These are phyloP conservation scores for Callinectes sapidus DNA, from an alignment of 2,888 invertebrate genomes.

Conservation along the genomic window DNA sequence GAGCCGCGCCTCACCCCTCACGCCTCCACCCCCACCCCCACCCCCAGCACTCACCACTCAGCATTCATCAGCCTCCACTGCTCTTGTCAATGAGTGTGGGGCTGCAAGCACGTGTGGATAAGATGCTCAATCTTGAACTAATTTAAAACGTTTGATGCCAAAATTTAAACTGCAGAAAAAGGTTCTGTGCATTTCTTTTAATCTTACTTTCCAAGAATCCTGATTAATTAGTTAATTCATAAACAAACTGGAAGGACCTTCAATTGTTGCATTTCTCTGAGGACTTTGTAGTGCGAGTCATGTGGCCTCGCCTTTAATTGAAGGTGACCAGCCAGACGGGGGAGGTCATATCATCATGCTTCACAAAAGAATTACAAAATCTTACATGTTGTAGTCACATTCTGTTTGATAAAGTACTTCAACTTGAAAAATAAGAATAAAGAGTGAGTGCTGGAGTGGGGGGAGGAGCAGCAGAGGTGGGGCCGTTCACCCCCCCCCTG, in stretches of 20 bases:
- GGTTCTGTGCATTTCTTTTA: not conserved
- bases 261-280: not conserved
- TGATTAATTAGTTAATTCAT: not conserved
- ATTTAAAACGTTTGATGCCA: not conserved
- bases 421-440: not conserved
- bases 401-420: not conserved
- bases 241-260: not conserved
- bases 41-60: not conserved
- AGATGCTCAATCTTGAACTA: too few relatives aligned
- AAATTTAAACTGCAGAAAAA: not conserved
- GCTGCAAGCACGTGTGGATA: not conserved
- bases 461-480: conserved; percentile 20
- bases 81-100: not conserved
- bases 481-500: conserved; percentile 45
- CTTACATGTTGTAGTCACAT: not conserved
- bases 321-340: not conserved
- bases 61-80: not conserved
- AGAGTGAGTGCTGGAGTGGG: not conserved
- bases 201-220: not conserved
- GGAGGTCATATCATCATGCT: not conserved
- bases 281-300: not conserved
- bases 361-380: not conserved
- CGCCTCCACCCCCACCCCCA: not conserved
- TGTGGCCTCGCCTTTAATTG: not conserved
- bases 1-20: conserved; percentile 28